Base-by-base conservation (phyloP, 2,113 vertebrate genomes). In the Falcunculus frontatus region DNA sequence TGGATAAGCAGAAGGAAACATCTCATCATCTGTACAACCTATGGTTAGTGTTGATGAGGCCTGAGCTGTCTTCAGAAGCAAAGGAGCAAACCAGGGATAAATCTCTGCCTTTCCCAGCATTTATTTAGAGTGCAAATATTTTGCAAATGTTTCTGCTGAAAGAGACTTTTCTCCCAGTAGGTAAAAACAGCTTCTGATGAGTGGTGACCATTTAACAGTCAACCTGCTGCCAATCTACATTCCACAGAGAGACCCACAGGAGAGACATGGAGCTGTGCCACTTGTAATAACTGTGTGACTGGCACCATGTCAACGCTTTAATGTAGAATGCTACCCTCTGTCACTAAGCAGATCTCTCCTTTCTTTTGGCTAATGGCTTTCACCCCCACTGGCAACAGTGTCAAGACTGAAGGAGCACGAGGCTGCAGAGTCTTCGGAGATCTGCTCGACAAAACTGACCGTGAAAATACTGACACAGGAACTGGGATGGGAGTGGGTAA, bases 301-400 rank as follows among this genome's bases (percentile, higher is more conserved):
- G 97, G 97, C 97, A 97, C 95, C 85, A 96, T 95, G 95, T 97
- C 97, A 97, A 97, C 86, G 89, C 89, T 95, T 95, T 97, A 97
- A 97, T 96, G 96, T 91, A 87, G 93, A 96, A 95, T 91, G 87
- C 96, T 84, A 89, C 92, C 94, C 92, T 96, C 95, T 96, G 92
- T 96, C 96, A 96, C 96, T 89, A 91, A 97, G 97, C 94, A 96
- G 96, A 97, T 96, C 94, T 96, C 80, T 91, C 87, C 90, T 96
- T 96, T 97, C 91, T 97, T 85, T 78, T 83, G 96, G 92, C 94
- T 97, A 97, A 97, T 94, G 87, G 96, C 95, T 97, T 92, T 93
- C 95, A 96, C 90, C 95, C 86, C 94, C 93, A 78, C 60, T 95
- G 95, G 96, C 96, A 95, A 49, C 84, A 84, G 68, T 8, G 53